A percentile compares a stretch with the other conserved stretches of the same genome.
phyloP scores from a whole-genome alignment of 2,797 vertebrate species.

The Erethizon dorsatum region DNA sequence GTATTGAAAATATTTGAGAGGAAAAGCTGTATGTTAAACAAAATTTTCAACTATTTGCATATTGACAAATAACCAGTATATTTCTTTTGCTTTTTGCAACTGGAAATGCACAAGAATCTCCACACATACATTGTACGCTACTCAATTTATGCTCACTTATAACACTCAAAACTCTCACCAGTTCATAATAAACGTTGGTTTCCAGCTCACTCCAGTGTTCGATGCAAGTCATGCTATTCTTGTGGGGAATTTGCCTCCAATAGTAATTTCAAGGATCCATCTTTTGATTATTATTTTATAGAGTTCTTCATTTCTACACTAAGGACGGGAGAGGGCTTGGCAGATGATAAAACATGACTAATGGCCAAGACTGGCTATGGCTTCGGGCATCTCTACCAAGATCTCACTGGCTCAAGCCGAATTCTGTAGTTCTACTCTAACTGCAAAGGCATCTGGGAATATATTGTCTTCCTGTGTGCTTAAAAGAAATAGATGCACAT shows the following conservation, averaged over 20 bases:
- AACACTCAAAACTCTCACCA: background rate
- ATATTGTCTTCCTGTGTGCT: background rate
- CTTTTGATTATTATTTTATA: background rate
- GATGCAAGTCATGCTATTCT: background rate
- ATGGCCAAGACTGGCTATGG: background rate
- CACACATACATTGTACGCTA: background rate
- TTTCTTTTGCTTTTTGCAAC: background rate
- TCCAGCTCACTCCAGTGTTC: background rate
- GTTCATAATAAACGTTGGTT: background rate
- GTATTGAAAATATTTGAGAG: background rate
- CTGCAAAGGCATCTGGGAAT: background rate
- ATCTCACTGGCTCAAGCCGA: background rate
- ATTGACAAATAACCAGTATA: background rate
- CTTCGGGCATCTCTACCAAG: background rate
- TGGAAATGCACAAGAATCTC: slow-evolving; percentile 2
- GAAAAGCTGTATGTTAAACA: background rate
- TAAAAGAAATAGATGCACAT: background rate
- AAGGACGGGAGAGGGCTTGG: background rate
- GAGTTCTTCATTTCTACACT: background rate
- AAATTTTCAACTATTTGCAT: background rate
- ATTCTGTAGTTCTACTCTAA: background rate
- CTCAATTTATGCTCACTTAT: background rate
- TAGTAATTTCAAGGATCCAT: background rate
- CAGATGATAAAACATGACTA: background rate
- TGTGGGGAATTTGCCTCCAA: background rate